Evolutionary conservation across 2,888 invertebrate genomes (phyloP).

Genomic region (Ochlodes sylvanus): DNA sequence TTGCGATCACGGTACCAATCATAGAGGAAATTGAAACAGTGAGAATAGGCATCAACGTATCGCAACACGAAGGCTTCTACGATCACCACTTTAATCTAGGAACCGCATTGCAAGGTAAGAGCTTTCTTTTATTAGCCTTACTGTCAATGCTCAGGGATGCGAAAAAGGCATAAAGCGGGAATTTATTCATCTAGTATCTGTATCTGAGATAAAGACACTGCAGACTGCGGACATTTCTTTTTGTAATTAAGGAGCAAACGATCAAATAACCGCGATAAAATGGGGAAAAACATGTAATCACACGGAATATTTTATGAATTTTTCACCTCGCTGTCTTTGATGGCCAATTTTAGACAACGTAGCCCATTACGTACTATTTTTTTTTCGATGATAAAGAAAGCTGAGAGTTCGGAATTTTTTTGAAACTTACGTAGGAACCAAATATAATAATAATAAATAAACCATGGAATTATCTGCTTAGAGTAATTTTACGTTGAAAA

Average conservation of each 20-base stretch:
- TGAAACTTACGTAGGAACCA: no score
- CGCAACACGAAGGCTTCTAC: neutral
- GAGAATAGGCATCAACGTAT: neutral
- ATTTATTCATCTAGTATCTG: slow-evolving; percentile 1
- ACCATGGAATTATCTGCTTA: no score
- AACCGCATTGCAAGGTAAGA: slow-evolving; percentile 6
- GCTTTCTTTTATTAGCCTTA: slow-evolving; percentile 12
- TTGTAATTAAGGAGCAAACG: neutral
- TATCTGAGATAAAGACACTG: neutral
- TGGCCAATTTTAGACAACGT: no score
- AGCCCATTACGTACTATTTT: no score
- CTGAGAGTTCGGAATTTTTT: no score
- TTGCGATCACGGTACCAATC: neutral
- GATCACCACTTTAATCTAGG: slow-evolving; percentile 3
- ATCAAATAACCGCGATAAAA: neutral
- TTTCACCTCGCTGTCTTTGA: no score
- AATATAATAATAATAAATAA: no score
- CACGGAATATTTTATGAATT: no score
- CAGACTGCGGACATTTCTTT: slow-evolving; percentile 1
- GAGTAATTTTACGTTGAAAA: no score
- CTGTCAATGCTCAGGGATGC: slow-evolving; percentile 6
- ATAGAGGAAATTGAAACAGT: neutral
- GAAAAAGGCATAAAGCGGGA: slow-evolving; percentile 5
- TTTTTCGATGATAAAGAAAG: no score
- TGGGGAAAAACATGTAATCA: no score